Conservation (phyloP, 1,140 invertebrate genomes). For the Hylaeus volcanicus region DNA sequence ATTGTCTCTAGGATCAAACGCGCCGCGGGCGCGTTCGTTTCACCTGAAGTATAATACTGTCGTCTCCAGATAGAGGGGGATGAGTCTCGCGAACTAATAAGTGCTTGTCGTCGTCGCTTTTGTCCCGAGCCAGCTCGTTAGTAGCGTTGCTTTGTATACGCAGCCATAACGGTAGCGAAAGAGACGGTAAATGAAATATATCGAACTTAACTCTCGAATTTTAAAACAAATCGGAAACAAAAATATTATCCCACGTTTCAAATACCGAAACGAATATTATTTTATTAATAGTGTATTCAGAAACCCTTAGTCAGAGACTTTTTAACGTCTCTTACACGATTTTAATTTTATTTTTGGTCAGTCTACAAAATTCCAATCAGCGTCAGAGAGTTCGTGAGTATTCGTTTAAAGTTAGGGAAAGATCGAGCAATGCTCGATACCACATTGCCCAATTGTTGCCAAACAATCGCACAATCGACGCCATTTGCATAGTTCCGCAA, state of each 20-base stretch:
- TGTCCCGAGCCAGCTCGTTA: conserved; percentile 25
- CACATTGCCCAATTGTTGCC: neutral
- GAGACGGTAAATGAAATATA: neutral
- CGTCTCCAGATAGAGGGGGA: neutral
- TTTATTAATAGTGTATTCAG: too few species aligned
- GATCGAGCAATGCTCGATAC: neutral
- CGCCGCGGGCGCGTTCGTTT: conserved; percentile 10
- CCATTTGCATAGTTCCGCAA: neutral
- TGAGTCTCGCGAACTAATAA: conserved; percentile 22
- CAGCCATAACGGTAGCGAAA: too few species aligned
- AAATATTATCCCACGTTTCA: too few species aligned
- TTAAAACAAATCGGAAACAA: too few species aligned
- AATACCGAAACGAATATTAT: too few species aligned
- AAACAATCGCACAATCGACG: neutral
- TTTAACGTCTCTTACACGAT: too few species aligned
- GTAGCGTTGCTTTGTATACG: neutral
- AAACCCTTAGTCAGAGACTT: too few species aligned
- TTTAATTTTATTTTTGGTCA: too few species aligned
- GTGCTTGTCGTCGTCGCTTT: conserved; percentile 20
- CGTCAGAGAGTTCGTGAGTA: too few species aligned
- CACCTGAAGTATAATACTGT: conserved; percentile 34
- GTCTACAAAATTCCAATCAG: too few species aligned
- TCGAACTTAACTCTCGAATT: too few species aligned
- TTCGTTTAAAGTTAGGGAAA: too few species aligned
- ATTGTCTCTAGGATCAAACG: conserved; percentile 41